A percentile compares a stretch with the other conserved stretches of the same genome.
phyloP scores from a whole-genome alignment of 2,797 vertebrate species.

The Prionace glauca region DNA sequence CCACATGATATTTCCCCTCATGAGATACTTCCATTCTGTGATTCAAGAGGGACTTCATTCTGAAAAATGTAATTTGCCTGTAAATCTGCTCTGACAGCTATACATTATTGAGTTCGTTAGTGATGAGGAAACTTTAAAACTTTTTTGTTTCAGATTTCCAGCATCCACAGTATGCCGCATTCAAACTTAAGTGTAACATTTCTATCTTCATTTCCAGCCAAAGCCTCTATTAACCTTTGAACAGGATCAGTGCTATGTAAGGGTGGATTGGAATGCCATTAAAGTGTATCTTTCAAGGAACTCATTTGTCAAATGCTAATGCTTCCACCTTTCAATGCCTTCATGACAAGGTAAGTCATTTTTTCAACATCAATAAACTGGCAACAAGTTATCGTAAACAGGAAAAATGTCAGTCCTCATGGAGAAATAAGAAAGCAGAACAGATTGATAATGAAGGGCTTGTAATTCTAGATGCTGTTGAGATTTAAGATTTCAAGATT shows the following conservation, averaged over 20 bases:
- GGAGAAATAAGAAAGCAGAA: neutral
- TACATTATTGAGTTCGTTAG: neutral
- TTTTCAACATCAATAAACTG: neutral
- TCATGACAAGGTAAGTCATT: neutral
- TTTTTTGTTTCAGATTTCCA: too few species aligned
- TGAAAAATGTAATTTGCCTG: neutral
- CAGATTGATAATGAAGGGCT: neutral
- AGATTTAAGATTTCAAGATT: neutral
- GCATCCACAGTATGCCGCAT: too few species aligned
- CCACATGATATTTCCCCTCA: neutral
- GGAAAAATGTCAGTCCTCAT: neutral
- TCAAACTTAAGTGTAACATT: neutral
- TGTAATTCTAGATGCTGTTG: neutral
- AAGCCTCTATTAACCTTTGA: neutral
- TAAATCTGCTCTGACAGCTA: neutral
- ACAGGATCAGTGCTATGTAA: neutral
- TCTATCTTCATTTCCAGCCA: neutral
- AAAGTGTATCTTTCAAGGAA: neutral
- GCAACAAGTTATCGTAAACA: neutral
- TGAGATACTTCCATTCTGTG: neutral
- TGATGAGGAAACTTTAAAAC: neutral
- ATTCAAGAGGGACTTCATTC: neutral
- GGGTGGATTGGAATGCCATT: neutral
- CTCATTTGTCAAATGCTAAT: neutral
- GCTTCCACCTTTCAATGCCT: neutral